Evolutionary conservation across 2,888 invertebrate species (phyloP).

Genomic region (Melanostoma scalare): DNA sequence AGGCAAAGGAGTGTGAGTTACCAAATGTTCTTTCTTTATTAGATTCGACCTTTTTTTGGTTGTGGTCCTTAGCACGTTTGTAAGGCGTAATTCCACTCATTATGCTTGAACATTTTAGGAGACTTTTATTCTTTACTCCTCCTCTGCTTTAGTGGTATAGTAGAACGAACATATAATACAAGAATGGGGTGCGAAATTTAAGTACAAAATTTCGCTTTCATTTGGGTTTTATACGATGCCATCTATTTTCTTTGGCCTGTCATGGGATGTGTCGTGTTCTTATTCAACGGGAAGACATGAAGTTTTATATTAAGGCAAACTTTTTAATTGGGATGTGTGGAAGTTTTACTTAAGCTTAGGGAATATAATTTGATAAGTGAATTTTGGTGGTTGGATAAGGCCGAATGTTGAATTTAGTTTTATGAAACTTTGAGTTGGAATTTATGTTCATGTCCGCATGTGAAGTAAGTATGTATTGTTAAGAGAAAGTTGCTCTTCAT

Average conservation of each 20-base stretch:
- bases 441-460: slow-evolving; percentile 22
- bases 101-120: slow-evolving; percentile 29
- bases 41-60: slow-evolving; percentile 25
- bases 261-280: slow-evolving; percentile 7
- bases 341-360: slow-evolving; percentile 57
- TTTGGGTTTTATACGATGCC: neutral
- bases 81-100: slow-evolving; percentile 38
- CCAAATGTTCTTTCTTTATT: slow-evolving; percentile 9
- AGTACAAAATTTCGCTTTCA: slow-evolving; percentile 39
- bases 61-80: slow-evolving; percentile 42
- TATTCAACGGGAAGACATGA: slow-evolving; percentile 47
- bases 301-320: slow-evolving; percentile 69
- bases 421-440: neutral
- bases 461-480: too few species aligned
- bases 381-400: slow-evolving; percentile 42
- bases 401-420: neutral
- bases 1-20: neutral
- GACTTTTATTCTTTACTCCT: slow-evolving; percentile 14
- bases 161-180: slow-evolving; percentile 26
- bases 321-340: slow-evolving; percentile 74
- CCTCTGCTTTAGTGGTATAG: neutral
- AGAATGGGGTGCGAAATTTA: slow-evolving; percentile 32
- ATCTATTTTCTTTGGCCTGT: slow-evolving; percentile 21
- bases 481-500: too few species aligned
- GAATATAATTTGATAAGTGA: slow-evolving; percentile 64